Evolutionary conservation across 1,140 invertebrate genomes (phyloP), one percentile per base, ranked within the genome.

Genomic region (Aphaenogaster ashmeadi): DNA sequence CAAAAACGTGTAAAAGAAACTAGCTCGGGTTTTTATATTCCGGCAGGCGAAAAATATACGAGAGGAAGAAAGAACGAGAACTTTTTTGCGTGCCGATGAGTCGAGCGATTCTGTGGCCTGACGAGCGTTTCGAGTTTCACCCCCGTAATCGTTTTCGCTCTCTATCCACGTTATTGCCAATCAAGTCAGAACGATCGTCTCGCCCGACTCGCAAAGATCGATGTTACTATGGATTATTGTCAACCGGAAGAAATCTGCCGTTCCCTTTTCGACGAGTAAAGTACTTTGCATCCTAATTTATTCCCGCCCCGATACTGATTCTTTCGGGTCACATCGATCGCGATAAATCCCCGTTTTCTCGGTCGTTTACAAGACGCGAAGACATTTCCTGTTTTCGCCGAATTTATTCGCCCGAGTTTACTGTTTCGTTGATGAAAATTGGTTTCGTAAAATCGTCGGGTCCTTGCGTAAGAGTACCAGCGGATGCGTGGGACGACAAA

Each of bases 141-240:
- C 21, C 21, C 27, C 62, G 66, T 33, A 41, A 81, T 58, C 75
- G 41, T 11, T 81, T 81, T 81, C 38, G 38, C 21, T 71, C 64
- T 36, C 78, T 56, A 81, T 69, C n/a, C 7, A 41, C 62, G n/a
- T 81, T 81, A 81, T 81, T 54, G 36, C 50, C n/a, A 81, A 71
- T 81, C 62, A 71, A 54, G 21, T 33, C 15, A 15, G 18, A 66
- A 62, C 60, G 33, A 52, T 54, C 13, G 15, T 38, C 6, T 52
- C 21, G 38, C 9, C 41, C 38, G 18, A 13, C 36, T 60, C 15
- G 18, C 36, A 66, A 33, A 47, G 75, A 47, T 62, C 58, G 27
- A 47, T 50, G 0, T 27, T 64, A 27, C 27, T 62, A 27, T 54
- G 18, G 15, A 4, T 54, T 54, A 27, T 47, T 56, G 50, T 81